Base-by-base conservation (phyloP, 1,140 invertebrate genomes). In the Neotoxoptera formosana region DNA sequence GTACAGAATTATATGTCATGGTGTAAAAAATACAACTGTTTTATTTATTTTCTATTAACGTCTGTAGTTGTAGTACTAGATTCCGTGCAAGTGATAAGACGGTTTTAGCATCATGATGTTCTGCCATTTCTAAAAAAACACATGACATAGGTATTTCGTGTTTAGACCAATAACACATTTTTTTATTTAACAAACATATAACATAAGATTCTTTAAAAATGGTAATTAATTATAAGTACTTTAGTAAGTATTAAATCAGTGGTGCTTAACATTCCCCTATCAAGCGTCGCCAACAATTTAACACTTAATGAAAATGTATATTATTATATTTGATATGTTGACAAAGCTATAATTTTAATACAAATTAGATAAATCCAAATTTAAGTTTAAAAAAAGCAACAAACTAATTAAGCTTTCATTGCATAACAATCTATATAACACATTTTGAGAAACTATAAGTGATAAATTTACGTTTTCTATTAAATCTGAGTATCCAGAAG, bases 31-130 rank as follows among this genome's bases (percentile, higher is more conserved):
- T 89, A 89, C 21, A 36, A 41, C 7, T 8, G 25, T 90, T 90
- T 84, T 93, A 93, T 93, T 93, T 93, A 95, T 98, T 98, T 95
- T 98, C 98, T 94, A 99, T 98, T 84, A 99, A 95, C 93, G 97
- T 97, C 96, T 99, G 98, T 94, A 99, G 96, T 95, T 98, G 97
- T 84, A 97, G 95, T 8, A 99, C 98, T 36, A 99, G 95, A 94
- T 98, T 97, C 94, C 98, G 96, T 1, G 98, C 97, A 94, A 98
- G 96, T 94, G 97, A 96, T 41, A 99, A 95, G n/a, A 99, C 97
- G 41, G 97, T 96, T 94, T 97, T 96, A 1, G 97, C 97, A 95
- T 99, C 97, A 95, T 99, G 98, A 94, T 97, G 96, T 95, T 99
- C 98, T 0, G 98, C 98, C 98, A 99, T 99, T 97, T 99, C 98